Evolutionary conservation across 92 coral and sea anemone genomes (phyloP), one percentile per base, ranked within the genome.

Genomic region (Hydrozoanthus gracilis): DNA sequence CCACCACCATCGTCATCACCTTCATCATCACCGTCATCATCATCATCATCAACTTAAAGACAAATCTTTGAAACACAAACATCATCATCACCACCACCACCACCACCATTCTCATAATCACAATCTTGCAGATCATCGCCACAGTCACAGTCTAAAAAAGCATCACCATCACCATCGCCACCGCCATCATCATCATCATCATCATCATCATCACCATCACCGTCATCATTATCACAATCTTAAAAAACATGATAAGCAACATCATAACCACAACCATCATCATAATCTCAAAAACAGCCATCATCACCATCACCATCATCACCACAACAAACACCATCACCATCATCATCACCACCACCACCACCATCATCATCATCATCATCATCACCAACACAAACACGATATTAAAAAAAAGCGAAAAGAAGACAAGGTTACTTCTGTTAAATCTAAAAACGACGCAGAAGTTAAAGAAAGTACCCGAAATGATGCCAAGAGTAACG

Each of bases 1-100:
- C 44, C 85, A 80, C 15, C 85, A 64, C 11, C 85, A 65, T 12
- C 72, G 65, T 4, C 83, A 78, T 8, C 83, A 77, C 17, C 65
- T 50, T 4, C 70, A 54, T 6, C 69, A 77, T 11, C 68, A 77
- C 51, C 83, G 56, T 6, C 69, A 77, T 10, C 67, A 77, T 44
- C 62, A 78, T 39, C 71, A 79, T 20, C 48, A 47, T 18, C n/a
- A 20, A 8, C 48, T 7, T 3, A 17, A 80, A 48, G 85, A 35
- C 56, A 80, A 64, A 17, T 4, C 12, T 14, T 49, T 80, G 85
- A 80, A 80, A 64, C 73, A 80, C 17, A 68, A 62, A 17, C 69
- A 66, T 14, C 58, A 49, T 12, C 73, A 79, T 46, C 85, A 80
- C 17, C 85, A 66, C 4, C 84, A 79, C 17, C 73, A 79, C 47